phyloP scores from a whole-genome alignment of 2,113 vertebrate species.

The Cnemophilus loriae region DNA sequence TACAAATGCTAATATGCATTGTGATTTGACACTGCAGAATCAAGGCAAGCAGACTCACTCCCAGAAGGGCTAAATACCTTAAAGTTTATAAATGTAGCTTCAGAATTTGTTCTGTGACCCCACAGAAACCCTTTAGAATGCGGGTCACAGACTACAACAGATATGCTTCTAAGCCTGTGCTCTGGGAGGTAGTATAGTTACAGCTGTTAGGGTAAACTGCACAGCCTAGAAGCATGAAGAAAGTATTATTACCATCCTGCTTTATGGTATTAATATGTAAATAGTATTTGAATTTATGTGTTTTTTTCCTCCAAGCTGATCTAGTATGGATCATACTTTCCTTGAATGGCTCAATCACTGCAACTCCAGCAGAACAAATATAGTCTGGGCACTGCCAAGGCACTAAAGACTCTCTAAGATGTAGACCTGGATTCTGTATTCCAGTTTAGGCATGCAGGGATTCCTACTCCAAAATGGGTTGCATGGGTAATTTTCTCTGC shows the following conservation, averaged over 20 bases:
- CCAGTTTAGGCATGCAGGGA: background rate
- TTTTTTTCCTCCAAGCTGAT: background rate
- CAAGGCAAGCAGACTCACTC: background rate
- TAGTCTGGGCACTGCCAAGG: background rate
- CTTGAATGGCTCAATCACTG: background rate
- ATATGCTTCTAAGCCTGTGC: background rate
- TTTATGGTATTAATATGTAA: background rate
- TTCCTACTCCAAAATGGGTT: background rate
- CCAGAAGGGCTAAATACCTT: background rate
- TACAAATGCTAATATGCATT: background rate
- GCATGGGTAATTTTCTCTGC: background rate
- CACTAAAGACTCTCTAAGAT: background rate
- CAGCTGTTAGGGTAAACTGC: background rate
- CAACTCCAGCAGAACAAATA: background rate
- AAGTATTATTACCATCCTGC: background rate
- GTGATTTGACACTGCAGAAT: background rate
- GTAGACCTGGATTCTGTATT: background rate
- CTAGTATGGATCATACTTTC: background rate
- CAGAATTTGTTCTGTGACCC: background rate
- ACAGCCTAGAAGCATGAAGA: background rate
- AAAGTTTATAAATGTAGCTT: background rate
- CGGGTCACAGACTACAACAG: background rate
- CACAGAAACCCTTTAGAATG: background rate
- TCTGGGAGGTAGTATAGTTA: background rate
- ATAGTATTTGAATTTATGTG: background rate